Evolutionary conservation across 2,797 vertebrate species (phyloP).

Genomic region (Amniataba percoides): DNA sequence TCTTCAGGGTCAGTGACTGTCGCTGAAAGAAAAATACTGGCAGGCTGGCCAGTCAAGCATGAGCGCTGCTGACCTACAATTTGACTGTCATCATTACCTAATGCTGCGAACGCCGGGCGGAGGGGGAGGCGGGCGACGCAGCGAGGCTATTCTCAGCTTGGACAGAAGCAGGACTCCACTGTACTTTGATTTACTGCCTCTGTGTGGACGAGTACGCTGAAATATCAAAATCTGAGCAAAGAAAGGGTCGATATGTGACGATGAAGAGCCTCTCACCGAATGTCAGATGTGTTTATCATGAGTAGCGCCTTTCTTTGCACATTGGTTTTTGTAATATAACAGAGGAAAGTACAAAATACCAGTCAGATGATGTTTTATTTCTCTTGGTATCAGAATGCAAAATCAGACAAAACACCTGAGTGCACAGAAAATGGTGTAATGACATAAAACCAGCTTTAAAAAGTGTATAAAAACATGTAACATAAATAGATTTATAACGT

Average conservation of each 20-base stretch:
- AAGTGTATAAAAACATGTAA: too few relatives aligned
- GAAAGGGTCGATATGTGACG: not conserved
- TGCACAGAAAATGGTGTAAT: too few relatives aligned
- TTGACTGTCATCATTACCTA: constrained; percentile 73
- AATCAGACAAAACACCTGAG: too few relatives aligned
- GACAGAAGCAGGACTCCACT: not conserved
- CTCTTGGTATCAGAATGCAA: too few relatives aligned
- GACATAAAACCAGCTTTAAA: not conserved
- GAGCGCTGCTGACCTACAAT: constrained; percentile 84
- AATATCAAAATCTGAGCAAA: not conserved
- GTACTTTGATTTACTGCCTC: not conserved
- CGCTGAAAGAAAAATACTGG: constrained; percentile 78
- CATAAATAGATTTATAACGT: too few relatives aligned
- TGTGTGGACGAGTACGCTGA: not conserved
- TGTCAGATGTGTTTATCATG: not conserved
- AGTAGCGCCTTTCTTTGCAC: not conserved
- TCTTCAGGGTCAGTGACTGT: constrained; percentile 80
- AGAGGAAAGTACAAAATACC: too few relatives aligned
- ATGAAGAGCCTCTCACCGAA: not conserved
- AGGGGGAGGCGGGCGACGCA: constrained; percentile 17
- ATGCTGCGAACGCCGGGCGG: constrained; percentile 50
- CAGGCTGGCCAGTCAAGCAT: constrained; percentile 76
- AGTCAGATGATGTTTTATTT: too few relatives aligned
- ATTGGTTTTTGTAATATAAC: too few relatives aligned
- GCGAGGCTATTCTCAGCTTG: constrained; percentile 14